Percentiles rank a stretch among this genome's conserved stretches.
Conservation (phyloP, 2,888 invertebrate species). For the Crepidodera aurea region DNA sequence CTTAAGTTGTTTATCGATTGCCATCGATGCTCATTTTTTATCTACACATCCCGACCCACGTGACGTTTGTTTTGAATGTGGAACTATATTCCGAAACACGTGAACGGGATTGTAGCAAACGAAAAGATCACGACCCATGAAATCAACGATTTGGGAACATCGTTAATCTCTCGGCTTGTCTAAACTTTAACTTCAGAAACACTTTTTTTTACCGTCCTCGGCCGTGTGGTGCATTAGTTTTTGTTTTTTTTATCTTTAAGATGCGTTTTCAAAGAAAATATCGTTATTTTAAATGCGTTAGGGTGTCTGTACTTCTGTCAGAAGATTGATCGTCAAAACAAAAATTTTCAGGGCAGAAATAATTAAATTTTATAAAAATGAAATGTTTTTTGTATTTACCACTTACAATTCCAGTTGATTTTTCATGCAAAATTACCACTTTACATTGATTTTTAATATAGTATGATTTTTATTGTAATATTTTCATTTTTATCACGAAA, state of each 20-base stretch:
- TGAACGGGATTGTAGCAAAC: conserved; percentile 33
- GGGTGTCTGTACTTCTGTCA: no score
- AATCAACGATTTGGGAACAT: conserved; percentile 51
- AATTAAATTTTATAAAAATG: no score
- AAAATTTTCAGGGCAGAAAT: no score
- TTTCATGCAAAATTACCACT: no score
- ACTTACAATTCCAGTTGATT: no score
- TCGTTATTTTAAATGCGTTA: conserved; percentile 1
- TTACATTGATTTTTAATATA: no score
- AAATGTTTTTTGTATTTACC: no score
- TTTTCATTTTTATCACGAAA: no score
- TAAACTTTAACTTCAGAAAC: conserved; percentile 52
- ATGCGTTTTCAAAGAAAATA: conserved; percentile 11
- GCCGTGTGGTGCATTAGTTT: not conserved
- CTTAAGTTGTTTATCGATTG: not conserved
- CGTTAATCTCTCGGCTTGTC: conserved; percentile 54
- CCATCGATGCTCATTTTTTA: not conserved
- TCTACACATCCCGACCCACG: not conserved
- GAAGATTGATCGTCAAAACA: no score
- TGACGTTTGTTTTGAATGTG: conserved; percentile 43
- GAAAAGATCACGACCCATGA: conserved; percentile 46
- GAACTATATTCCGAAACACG: conserved; percentile 36
- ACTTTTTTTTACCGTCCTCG: conserved; percentile 41
- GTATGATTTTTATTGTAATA: no score
- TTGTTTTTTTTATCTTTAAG: not conserved